Evolutionary conservation across 2,797 vertebrate genomes (phyloP), one percentile per base, ranked within the genome.

Genomic region (Sciurus carolinensis): DNA sequence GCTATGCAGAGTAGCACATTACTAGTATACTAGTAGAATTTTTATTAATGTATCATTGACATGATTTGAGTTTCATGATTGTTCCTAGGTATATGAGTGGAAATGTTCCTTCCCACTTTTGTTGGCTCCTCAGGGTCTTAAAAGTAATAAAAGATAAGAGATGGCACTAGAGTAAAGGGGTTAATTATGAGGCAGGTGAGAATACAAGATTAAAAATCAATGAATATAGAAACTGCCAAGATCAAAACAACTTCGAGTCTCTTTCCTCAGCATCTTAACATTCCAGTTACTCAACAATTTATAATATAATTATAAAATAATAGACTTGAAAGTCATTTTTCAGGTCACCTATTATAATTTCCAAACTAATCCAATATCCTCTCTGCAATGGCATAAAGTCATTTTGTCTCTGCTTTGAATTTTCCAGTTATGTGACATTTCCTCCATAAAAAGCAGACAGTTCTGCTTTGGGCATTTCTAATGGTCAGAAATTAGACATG

Each of bases 301-400:
- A n/a, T 89, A 92, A 96, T 54, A 57, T 18, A 80, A 83, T 88
- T 83, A 30, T 66, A 72, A 96, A 95, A 54, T 75, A 52, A 57
- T 72, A 93, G 4, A 75, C 9, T 52, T 75, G 22, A 84, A 94
- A 90, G 64, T 47, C 39, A 66, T 57, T 44, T 91, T 87, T 26
- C 14, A 62, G 20, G 7, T 57, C 7, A 84, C 36, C 28, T 50
- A 77, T 2, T 13, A 75, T 2, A 77, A n/a, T 72, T 24, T 59
- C 22, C 7, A 75, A 54, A 7, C 0, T 76, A 82, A 84, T 47
- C 11, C 3, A 95, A 71, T 72, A 64, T 2, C 0, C 12, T 72
- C 2, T 73, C 24, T 72, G 62, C 0, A 42, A 50, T 64, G 20
- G 24, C 20, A 93, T n/a, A 77, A 92, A 88, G 79, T 42, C 94